Conservation (phyloP, 2,113 vertebrate genomes). For the Puffinus mauretanicus region DNA sequence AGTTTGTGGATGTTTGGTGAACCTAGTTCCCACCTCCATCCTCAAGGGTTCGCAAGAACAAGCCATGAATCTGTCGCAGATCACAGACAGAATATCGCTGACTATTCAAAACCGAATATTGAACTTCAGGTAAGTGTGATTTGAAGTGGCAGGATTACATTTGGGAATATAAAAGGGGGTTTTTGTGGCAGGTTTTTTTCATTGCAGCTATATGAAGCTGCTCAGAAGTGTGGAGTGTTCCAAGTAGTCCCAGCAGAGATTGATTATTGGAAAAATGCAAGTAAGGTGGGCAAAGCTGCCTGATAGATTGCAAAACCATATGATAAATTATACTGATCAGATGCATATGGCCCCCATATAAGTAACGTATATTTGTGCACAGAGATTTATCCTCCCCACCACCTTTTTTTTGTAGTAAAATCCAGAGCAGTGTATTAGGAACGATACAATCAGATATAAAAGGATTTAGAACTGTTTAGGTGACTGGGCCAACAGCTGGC, state of each 20-base stretch:
- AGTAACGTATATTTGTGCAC: conserved; percentile 35
- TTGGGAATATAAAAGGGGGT: not conserved
- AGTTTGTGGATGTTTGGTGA: not conserved
- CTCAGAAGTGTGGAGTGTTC: conserved; percentile 38
- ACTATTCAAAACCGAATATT: not conserved
- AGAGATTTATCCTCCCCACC: conserved; percentile 35
- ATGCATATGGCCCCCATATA: conserved; percentile 45
- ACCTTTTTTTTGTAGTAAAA: conserved; percentile 33
- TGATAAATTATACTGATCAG: conserved; percentile 57
- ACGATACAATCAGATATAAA: conserved; percentile 48
- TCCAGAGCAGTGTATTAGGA: conserved; percentile 48
- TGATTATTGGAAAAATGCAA: conserved; percentile 56
- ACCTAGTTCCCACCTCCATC: not conserved
- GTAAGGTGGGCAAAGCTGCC: conserved; percentile 45
- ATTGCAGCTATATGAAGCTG: conserved; percentile 33
- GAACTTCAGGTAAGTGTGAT: conserved; percentile 19
- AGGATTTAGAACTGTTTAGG: conserved; percentile 69
- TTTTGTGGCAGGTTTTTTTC: not conserved
- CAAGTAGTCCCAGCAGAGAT: conserved; percentile 54
- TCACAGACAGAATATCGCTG: not conserved
- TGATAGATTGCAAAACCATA: conserved; percentile 64
- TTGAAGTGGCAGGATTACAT: conserved; percentile 7
- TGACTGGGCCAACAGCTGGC: conserved; percentile 79
- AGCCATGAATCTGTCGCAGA: not conserved
- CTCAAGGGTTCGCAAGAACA: not conserved